Base-by-base conservation (phyloP, 1,140 invertebrate genomes). In the Achatina immaculata region DNA sequence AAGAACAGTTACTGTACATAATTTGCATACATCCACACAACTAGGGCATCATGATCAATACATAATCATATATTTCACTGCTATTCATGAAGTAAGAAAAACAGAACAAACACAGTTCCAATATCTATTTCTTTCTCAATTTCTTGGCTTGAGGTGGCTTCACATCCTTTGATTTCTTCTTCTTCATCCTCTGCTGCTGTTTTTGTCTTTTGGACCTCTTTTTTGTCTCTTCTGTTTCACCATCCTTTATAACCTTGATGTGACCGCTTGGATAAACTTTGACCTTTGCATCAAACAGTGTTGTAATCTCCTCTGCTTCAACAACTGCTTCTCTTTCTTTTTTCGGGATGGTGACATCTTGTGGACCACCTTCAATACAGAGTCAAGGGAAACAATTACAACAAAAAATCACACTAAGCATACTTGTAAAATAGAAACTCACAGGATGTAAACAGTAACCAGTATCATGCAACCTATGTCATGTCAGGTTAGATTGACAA, bases 271-370 rank as follows among this genome's bases (percentile, higher is more conserved):
- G 79, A 66, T 48, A 83, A 21, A 86, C 84, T 66, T 80, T 82
- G 42, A 88, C 87, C 78, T 85, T 85, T 9, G 81, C 85, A 73
- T 79, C 73, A 65, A 83, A 58, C 11, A 88, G 73, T 55, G 87
- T 88, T 3, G 85, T 85, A 31, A 88, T 81, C 36, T 88, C 87
- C 24, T 86, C 86, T 34, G 84, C 79, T 43, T 84, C 81, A 51
- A 71, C 58, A 0, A 45, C 40, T 14, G 79, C 73, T 21, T 34
- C 21, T 38, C 55, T 78, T 55, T 48, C 28, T 43, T 31, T 21
- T 58, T 62, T 71, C n/a, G 81, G 82, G 4, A 88, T n/a, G 7
- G 31, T 65, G 6, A 88, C 82, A n/a, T 86, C 83, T 19, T 85
- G 78, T 58, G 78, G 77, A 38, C 81, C 81, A 73, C 78, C 87